Percentiles rank a stretch among this genome's conserved stretches.
Evolutionary conservation across 1,140 invertebrate genomes (phyloP).

Genomic region (Macrosteles quadrilineatus): DNA sequence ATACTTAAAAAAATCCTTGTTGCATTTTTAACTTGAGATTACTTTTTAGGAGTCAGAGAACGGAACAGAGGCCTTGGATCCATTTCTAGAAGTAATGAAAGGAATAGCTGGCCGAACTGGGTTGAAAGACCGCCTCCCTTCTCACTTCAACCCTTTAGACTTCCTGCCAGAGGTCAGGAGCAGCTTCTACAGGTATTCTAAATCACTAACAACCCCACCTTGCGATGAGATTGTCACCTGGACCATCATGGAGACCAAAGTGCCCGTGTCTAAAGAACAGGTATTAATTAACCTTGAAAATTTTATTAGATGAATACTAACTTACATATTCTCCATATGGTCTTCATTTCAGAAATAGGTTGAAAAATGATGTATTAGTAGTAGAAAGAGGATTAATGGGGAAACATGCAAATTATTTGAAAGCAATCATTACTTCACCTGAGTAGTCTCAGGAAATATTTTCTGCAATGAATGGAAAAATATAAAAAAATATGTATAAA

Average conservation of each 20-base stretch:
- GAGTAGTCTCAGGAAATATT: no score
- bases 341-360: no score
- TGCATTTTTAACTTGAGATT: no score
- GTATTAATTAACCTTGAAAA: slow-evolving; percentile 47
- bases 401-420: no score
- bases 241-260: slow-evolving; percentile 65
- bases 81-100: slow-evolving; percentile 52
- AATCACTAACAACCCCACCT: slow-evolving; percentile 73
- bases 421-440: no score
- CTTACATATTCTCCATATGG: no score
- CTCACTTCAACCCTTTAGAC: slow-evolving; percentile 48
- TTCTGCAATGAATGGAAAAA: no score
- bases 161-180: slow-evolving; percentile 57
- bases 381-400: no score
- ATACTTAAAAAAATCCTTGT: no score
- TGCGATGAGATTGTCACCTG: slow-evolving; percentile 73
- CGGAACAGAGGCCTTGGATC: slow-evolving; percentile 53
- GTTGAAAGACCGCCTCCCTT: slow-evolving; percentile 35
- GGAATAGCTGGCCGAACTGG: slow-evolving; percentile 44
- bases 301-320: no score
- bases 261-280: slow-evolving; percentile 60
- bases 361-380: no score
- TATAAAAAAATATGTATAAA: no score
- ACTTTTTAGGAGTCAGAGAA: slow-evolving; percentile 49
- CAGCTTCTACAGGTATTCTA: slow-evolving; percentile 66